Base-by-base conservation (phyloP, 2,113 vertebrate genomes). In the Campylorhamphus procurvoides region DNA sequence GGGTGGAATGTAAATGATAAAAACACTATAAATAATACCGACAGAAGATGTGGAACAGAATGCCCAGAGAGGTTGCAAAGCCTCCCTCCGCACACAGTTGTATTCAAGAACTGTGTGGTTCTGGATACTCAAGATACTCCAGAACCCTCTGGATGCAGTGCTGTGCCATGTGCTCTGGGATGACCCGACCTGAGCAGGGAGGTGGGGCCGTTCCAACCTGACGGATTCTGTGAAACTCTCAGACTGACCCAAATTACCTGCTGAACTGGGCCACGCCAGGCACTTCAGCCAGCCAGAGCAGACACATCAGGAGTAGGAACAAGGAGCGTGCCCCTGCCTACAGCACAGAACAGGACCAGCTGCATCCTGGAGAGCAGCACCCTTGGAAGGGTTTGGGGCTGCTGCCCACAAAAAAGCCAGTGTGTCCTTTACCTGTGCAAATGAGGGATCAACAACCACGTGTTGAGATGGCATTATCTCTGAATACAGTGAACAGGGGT, bases 391-490 rank as follows among this genome's bases (percentile, higher is more conserved):
- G 4, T 49, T 29, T 35, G 60, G 37, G 55, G 37, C 66, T 56
- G 24, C 66, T 47, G 46, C 47, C 35, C 50, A 14, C 20, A 15
- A 44, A 71, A 14, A 16, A 14, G 4, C 14, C 17, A 8, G 22
- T 23, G 5, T 12, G 1, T 10, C 42, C 46, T 24, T 29, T 11
- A 7, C 50, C 40, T 37, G 8, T 15, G 6, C 11, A 15, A 46
- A 62, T 1, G 1, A 14, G 23, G 33, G n/a, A 44, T 12, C 4
- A 37, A 47, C 9, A 3, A 50, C 47, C 37, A 7, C 0, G 0
- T 23, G 64, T 19, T 14, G 69, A 60, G 27, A 7, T 7, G 22
- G 15, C 7, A 5, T 13, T 7, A 8, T 37, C 29, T 69, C 71
- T 17, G 20, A 35, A 4, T 3, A 18, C 29, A 31, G 4, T 6